Conservation (phyloP, 2,888 invertebrate genomes). For the Dilophus febrilis region DNA sequence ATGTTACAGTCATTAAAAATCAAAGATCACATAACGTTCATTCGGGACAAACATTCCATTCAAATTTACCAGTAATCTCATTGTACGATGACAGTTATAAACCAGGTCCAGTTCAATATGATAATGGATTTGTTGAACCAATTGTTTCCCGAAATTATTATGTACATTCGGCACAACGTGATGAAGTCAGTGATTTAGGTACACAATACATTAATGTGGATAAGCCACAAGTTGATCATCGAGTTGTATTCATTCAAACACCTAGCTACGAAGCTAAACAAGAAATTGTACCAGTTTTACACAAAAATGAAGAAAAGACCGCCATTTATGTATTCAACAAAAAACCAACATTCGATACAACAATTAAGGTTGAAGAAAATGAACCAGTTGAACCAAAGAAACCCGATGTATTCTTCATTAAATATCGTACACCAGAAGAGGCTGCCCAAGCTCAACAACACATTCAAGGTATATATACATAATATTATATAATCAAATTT, state of each 20-base stretch:
- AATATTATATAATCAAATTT: no score
- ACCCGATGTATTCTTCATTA: conserved; percentile 27
- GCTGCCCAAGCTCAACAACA: conserved; percentile 23
- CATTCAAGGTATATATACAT: conserved; percentile 20
- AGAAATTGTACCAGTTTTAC: conserved; percentile 11
- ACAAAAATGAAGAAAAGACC: conserved; percentile 19
- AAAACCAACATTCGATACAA: conserved; percentile 12
- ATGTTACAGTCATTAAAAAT: no score
- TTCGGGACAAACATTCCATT: no score
- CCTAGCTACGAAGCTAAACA: conserved; percentile 25
- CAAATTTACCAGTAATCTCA: no score
- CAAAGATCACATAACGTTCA: no score
- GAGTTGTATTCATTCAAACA: conserved; percentile 26
- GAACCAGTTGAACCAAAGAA: conserved; percentile 24
- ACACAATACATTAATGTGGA: conserved; percentile 23
- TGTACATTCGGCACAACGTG: conserved; percentile 24
- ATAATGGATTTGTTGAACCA: conserved; percentile 16
- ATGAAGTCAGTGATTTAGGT: conserved; percentile 19
- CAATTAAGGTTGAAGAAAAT: conserved; percentile 10
- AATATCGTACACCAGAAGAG: conserved; percentile 26
- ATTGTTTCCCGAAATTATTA: conserved; percentile 26
- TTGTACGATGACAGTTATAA: no score
- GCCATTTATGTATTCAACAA: conserved; percentile 26
- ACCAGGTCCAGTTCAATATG: no score
- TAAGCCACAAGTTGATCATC: conserved; percentile 24